phyloP scores from a whole-genome alignment of 2,888 invertebrate genomes.

The Linyphia triangularis region DNA sequence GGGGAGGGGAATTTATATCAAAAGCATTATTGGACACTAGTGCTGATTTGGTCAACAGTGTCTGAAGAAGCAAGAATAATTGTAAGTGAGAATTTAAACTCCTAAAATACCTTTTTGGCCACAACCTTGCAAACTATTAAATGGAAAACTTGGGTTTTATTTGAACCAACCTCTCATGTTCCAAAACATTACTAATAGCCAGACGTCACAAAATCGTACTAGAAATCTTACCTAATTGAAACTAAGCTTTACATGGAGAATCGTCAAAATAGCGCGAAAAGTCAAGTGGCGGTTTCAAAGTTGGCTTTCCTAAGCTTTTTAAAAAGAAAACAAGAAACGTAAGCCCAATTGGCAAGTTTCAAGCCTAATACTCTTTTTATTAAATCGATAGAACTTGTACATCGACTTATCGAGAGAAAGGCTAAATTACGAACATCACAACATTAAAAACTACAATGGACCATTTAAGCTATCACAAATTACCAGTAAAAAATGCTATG shows the following conservation, averaged over 20 bases:
- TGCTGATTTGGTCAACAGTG: too few species aligned
- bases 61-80: too few species aligned
- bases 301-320: too few species aligned
- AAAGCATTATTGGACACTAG: too few species aligned
- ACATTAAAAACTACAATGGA: constrained; percentile 67
- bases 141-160: neutral
- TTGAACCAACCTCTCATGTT: neutral
- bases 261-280: neutral
- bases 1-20: too few species aligned
- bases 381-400: constrained; percentile 42
- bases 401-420: constrained; percentile 42
- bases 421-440: constrained; percentile 43
- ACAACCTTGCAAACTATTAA: neutral
- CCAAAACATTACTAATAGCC: neutral
- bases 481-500: constrained; percentile 72
- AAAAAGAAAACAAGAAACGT: neutral
- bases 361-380: neutral
- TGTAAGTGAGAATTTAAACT: too few species aligned
- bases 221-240: neutral
- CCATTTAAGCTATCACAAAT: constrained; percentile 72
- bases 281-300: neutral
- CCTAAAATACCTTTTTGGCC: constrained; percentile 26
- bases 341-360: neutral
- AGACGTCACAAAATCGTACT: too few species aligned
- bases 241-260: constrained; percentile 13